Evolutionary conservation across 2,113 vertebrate species (phyloP), one percentile per base, ranked within the genome.

Genomic region (Myanophis thanlyinensis): DNA sequence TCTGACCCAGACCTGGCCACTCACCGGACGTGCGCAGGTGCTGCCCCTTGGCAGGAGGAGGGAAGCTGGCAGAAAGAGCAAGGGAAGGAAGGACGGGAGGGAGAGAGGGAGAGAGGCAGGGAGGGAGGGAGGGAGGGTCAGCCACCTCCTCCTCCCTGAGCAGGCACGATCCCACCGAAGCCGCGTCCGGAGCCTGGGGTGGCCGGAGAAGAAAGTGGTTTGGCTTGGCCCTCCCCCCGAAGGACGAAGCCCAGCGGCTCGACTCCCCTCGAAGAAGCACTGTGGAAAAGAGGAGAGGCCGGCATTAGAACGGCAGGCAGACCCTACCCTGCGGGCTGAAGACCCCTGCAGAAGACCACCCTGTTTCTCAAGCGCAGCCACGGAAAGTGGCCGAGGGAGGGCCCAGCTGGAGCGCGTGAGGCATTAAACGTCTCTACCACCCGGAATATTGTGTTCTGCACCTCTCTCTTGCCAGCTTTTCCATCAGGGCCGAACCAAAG

Each of bases 271-370:
- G 3, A 52, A 59, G 91, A 6, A 59, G 59, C 52, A 6, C 23
- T 91, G 67, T 92, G 67, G 51, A 92, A 92, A 13, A 53, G 46
- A 89, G 27, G 23, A 89, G 22, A 85, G 44, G 12, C 11, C 3
- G 18, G 35, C 1, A 7, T 89, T 35, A 54, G 9, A 52, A 3
- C 0, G 9, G 47, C n/a, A 3, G 11, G 2, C 0, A n/a, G 30
- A 0, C 52, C 9, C 85, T 13, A 11, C 3, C 23, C 10, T 46
- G 18, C 15, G 9, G 48, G 6, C 4, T 18, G 18, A 23, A 54
- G 53, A 25, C 54, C 5, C 54, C 54, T 8, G 6, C 23, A n/a
- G n/a, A n/a, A n/a, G n/a, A n/a, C n/a, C n/a, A 1, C n/a, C 15
- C 5, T 1, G 11, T 73, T 35, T 73, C 13, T 35, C n/a, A 6